phyloP scores from a whole-genome alignment of 2,888 invertebrate species.

The Oscheius sp. region DNA sequence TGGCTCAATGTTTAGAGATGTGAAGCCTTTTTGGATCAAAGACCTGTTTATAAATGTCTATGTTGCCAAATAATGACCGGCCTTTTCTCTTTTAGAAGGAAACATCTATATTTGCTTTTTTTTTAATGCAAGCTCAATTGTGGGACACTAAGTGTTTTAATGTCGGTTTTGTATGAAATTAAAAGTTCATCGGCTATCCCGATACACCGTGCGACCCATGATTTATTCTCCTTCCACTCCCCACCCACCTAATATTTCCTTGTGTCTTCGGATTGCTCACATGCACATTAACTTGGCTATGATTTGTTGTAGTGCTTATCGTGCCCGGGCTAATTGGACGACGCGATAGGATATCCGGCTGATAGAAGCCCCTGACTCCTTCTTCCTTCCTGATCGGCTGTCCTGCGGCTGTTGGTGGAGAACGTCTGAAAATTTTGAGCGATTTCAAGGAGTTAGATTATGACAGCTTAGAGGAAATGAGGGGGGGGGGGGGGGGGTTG shows the following conservation, averaged over 20 bases:
- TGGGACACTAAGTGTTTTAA: too few relatives aligned
- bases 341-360: conserved; percentile 47
- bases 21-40: too few relatives aligned
- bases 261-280: conserved; percentile 53
- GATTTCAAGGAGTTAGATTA: too few relatives aligned
- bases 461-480: neutral
- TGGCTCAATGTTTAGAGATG: too few relatives aligned
- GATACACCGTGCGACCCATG: neutral
- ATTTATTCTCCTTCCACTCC: neutral
- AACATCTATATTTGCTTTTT: neutral
- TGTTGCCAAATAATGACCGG: neutral
- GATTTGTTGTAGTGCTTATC: conserved; percentile 8
- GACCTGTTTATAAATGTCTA: neutral
- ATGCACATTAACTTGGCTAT: conserved; percentile 31
- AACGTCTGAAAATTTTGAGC: conserved; percentile 47
- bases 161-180: too few relatives aligned
- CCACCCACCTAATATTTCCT: conserved; percentile 49
- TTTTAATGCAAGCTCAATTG: neutral
- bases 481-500: too few relatives aligned
- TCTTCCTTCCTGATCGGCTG: conserved; percentile 47
- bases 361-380: conserved; percentile 54
- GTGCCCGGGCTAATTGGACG: conserved; percentile 41
- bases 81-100: neutral
- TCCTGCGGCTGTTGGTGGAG: conserved; percentile 55
- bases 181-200: neutral